phyloP scores from a whole-genome alignment of 2,113 vertebrate genomes.

The Hirundichthys speculiger region DNA sequence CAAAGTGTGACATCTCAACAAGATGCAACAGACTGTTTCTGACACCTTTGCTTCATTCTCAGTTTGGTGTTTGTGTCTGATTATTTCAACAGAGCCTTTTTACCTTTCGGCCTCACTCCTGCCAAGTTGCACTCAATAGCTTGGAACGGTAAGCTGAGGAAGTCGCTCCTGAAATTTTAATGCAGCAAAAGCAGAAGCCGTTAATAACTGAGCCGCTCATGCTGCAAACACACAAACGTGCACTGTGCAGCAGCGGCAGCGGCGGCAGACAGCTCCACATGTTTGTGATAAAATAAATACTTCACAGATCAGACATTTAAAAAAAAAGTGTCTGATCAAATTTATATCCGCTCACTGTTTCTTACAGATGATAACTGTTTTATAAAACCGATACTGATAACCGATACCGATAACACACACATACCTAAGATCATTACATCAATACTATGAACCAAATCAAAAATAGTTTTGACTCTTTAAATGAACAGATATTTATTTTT shows the following conservation, averaged over 20 bases:
- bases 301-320: too few relatives aligned
- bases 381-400: too few relatives aligned
- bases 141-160: constrained; percentile 94
- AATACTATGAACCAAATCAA: too few relatives aligned
- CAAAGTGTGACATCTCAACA: neutral
- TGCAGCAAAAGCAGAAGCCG: constrained; percentile 44
- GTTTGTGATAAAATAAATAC: too few relatives aligned
- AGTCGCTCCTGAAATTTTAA: constrained; percentile 86
- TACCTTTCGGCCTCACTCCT: constrained; percentile 84
- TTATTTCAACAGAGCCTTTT: constrained; percentile 16
- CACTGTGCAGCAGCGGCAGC: neutral
- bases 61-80: neutral
- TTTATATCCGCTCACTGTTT: too few relatives aligned
- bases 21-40: neutral
- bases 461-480: too few relatives aligned
- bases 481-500: too few relatives aligned
- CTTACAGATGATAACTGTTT: too few relatives aligned
- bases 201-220: constrained; percentile 22
- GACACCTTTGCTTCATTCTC: neutral
- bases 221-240: neutral
- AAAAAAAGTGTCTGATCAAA: too few relatives aligned
- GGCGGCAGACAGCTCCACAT: too few relatives aligned
- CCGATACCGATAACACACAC: too few relatives aligned
- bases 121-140: constrained; percentile 92
- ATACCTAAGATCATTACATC: too few relatives aligned